phyloP scores from a whole-genome alignment of 1,140 invertebrate genomes.

The Papilio helenus region DNA sequence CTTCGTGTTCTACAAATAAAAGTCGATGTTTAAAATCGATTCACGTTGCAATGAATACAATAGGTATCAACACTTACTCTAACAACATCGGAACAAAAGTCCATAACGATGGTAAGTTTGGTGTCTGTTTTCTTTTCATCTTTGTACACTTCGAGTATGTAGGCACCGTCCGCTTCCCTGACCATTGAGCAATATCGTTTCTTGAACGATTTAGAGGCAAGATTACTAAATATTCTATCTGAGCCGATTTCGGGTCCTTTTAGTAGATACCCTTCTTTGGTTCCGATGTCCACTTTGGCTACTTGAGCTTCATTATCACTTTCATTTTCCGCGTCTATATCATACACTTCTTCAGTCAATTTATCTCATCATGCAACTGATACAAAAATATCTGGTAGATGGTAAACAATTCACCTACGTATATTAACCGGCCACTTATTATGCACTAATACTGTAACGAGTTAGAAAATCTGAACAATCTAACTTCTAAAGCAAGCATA shows the following conservation, averaged over 20 bases:
- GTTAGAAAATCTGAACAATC: background rate
- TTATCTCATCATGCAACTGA: no score
- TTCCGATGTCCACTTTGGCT: constrained; percentile 88
- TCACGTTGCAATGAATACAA: constrained; percentile 8
- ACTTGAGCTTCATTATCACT: constrained; percentile 89
- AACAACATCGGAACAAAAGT: constrained; percentile 94
- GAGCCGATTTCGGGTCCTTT: constrained; percentile 94
- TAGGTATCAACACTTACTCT: constrained; percentile 83
- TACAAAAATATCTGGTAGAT: no score
- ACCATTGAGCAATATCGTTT: constrained; percentile 94
- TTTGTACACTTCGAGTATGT: constrained; percentile 95
- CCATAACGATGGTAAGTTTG: constrained; percentile 96
- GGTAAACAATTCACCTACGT: no score
- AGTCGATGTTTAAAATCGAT: constrained; percentile 9
- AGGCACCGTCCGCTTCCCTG: constrained; percentile 94
- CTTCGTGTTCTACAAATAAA: constrained; percentile 88
- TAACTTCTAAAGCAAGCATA: background rate
- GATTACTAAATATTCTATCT: constrained; percentile 93
- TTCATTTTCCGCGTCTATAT: constrained; percentile 93
- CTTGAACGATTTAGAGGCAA: constrained; percentile 95
- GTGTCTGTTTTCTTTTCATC: constrained; percentile 95
- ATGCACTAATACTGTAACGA: no score
- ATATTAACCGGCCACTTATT: no score
- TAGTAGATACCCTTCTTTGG: constrained; percentile 94
- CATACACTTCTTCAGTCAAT: constrained; percentile 91